Conservation (phyloP, 2,888 invertebrate species). For the Dichetophora obliterata region DNA sequence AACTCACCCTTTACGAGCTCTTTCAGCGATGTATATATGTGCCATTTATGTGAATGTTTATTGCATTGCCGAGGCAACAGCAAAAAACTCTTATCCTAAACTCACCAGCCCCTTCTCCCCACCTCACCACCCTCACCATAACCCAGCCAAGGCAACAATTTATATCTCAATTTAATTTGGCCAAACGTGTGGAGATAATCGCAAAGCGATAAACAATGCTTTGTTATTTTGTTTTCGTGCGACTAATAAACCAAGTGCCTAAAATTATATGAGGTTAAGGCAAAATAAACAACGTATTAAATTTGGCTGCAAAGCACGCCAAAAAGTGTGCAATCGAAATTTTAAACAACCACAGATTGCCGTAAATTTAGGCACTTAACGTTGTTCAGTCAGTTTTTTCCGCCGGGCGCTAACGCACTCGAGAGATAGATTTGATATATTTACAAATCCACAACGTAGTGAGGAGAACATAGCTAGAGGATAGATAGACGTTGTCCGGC, state of each 20-base stretch:
- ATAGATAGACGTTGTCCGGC: too few species aligned
- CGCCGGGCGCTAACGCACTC: too few species aligned
- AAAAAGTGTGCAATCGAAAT: not conserved
- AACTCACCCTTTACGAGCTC: too few species aligned
- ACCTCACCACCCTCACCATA: not conserved
- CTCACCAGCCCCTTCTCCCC: too few species aligned
- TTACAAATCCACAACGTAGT: too few species aligned
- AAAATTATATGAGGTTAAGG: slow-evolving; percentile 8
- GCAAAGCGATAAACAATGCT: slow-evolving; percentile 2
- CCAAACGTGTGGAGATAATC: slow-evolving; percentile 21
- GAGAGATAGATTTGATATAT: too few species aligned
- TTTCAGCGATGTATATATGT: too few species aligned
- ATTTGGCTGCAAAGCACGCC: not conserved
- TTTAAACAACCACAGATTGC: not conserved
- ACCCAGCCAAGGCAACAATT: slow-evolving; percentile 14
- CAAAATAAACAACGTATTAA: not conserved
- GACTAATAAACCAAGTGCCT: not conserved
- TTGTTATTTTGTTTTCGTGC: not conserved
- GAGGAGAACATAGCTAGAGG: too few species aligned
- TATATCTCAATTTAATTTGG: slow-evolving; percentile 44
- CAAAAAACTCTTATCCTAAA: too few species aligned
- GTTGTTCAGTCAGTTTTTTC: not conserved
- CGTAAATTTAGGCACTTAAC: not conserved
- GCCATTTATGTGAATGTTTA: too few species aligned
- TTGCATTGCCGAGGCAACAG: too few species aligned